phyloP scores from a whole-genome alignment of 2,888 invertebrate genomes.

The Caenorhabditis sinica region DNA sequence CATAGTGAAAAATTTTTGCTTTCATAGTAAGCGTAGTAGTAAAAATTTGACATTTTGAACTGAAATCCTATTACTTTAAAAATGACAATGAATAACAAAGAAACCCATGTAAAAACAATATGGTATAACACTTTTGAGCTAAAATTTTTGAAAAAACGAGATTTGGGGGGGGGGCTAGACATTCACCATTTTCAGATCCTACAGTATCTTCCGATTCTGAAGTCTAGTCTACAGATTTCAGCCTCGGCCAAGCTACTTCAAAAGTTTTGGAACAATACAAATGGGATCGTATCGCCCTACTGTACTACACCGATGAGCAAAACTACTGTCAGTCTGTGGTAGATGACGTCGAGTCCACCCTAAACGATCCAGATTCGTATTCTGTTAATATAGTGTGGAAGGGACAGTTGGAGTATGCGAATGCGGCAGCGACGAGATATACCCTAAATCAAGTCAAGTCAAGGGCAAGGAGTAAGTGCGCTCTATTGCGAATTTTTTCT shows the following conservation, averaged over 20 bases:
- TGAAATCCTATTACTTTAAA: not conserved
- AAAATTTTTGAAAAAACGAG: too few species aligned
- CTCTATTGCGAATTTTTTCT: not conserved
- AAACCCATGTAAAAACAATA: too few species aligned
- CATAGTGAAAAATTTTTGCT: constrained; percentile 2
- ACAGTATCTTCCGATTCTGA: too few species aligned
- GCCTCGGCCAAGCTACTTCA: constrained; percentile 23
- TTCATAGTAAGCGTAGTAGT: not conserved
- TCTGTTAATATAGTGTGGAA: constrained; percentile 31
- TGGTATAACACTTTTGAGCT: too few species aligned
- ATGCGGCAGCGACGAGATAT: constrained; percentile 8
- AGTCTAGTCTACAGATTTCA: too few species aligned
- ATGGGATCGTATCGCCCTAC: constrained; percentile 39
- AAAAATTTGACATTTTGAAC: not conserved
- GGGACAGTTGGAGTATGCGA: constrained; percentile 1
- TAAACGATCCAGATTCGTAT: constrained; percentile 31
- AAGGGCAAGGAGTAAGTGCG: constrained; percentile 26
- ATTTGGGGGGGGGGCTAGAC: too few species aligned
- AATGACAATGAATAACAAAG: too few species aligned
- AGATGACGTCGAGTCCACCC: constrained; percentile 17
- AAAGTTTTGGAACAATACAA: constrained; percentile 51
- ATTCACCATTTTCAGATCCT: too few species aligned
- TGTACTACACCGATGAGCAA: constrained; percentile 46
- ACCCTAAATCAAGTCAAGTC: constrained; percentile 28
- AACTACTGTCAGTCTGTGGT: constrained; percentile 35